phyloP scores from a whole-genome alignment of 2,113 vertebrate species.

The Alethe castanea region DNA sequence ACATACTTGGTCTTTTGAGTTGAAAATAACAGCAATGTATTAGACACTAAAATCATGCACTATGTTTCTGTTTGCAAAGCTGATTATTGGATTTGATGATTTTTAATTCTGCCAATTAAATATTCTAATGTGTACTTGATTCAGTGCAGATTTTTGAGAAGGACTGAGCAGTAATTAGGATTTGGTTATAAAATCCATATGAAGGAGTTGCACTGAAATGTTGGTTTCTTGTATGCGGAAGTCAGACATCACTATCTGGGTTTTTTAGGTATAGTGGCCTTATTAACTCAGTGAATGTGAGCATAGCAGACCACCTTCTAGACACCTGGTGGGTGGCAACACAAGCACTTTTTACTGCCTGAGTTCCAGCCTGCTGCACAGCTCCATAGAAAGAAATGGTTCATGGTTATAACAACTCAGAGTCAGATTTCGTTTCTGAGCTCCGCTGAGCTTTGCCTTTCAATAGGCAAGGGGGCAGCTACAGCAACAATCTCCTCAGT shows the following conservation, averaged over 20 bases:
- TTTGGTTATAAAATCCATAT: neutral
- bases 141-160: neutral
- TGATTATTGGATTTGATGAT: neutral
- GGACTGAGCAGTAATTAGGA: neutral
- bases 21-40: neutral
- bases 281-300: neutral
- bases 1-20: neutral
- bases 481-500: neutral
- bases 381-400: conserved; percentile 12
- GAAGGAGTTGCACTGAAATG: neutral
- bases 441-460: conserved; percentile 12
- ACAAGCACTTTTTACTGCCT: neutral
- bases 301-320: neutral
- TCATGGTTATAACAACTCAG: conserved; percentile 31
- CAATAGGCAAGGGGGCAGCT: neutral
- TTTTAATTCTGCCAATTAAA: neutral
- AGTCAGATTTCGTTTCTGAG: neutral
- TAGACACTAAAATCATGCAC: neutral
- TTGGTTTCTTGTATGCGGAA: neutral
- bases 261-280: neutral
- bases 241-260: neutral
- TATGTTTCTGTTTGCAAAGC: neutral
- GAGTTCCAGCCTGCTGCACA: conserved; percentile 37
- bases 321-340: conserved; percentile 34
- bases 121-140: neutral